A percentile compares a stretch with the other conserved stretches of the same genome.
These are phyloP conservation scores for Acrocyrtus sp. DNA, from an alignment of 2,888 invertebrate genomes.

Conservation along the genomic window DNA sequence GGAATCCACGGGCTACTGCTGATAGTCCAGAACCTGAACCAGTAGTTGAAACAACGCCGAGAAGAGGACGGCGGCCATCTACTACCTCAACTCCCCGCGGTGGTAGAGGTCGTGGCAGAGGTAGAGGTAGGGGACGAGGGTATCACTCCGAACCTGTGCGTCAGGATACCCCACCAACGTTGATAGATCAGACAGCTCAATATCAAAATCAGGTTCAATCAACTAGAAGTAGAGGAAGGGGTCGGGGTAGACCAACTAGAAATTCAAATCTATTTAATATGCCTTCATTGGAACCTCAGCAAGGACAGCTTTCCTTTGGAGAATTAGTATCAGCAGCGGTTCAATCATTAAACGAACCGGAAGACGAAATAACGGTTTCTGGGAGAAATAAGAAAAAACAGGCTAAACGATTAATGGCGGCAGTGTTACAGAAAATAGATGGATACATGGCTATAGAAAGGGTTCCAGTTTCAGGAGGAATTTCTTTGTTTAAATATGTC, in stretches of 20 bases:
- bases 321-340: constrained; percentile 45
- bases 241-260: constrained; percentile 35
- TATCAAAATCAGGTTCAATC: not conserved
- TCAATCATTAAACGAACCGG: constrained; percentile 29
- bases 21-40: constrained; percentile 26
- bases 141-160: constrained; percentile 1
- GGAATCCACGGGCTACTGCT: constrained; percentile 7
- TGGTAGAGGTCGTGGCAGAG: constrained; percentile 17
- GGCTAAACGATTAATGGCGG: constrained; percentile 7
- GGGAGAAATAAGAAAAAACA: not conserved
- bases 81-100: not conserved
- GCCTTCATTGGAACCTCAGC: constrained; percentile 35
- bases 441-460: constrained; percentile 13
- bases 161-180: constrained; percentile 15
- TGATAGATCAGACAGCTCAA: constrained; percentile 21
- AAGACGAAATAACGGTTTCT: not conserved
- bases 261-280: constrained; percentile 9
- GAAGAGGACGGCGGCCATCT: constrained; percentile 15
- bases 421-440: constrained; percentile 19
- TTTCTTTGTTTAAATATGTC: constrained; percentile 22
- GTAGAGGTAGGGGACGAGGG: constrained; percentile 7
- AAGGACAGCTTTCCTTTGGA: constrained; percentile 26
- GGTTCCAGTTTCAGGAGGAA: not conserved
- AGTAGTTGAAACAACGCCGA: not conserved
- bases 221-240: too few species aligned